Base-by-base conservation (phyloP, 2,797 vertebrate genomes). In the Scyliorhinus canicula region DNA sequence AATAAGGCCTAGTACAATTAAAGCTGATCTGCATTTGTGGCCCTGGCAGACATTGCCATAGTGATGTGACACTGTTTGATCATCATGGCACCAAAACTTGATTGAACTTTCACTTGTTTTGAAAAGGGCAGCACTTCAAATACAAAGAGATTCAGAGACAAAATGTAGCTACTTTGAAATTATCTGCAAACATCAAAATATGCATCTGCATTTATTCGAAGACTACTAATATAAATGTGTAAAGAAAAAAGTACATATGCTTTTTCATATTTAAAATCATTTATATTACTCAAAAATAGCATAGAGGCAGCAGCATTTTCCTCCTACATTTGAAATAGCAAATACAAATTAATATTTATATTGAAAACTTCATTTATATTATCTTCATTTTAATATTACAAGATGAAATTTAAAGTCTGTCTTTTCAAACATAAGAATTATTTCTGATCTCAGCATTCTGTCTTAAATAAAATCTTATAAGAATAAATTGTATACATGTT, bases 1-100 rank as follows among this genome's bases (percentile, higher is more conserved):
- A 99, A 98, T 98, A 98, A 99, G 98, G 98, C 98, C 97, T 98
- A 97, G 98, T 98, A 98, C 99, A 99, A 99, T 99, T 99, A 99
- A 98, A 98, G 98, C 98, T 98, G 98, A 98, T 99, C 99, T 98
- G 98, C 98, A 98, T 98, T 98, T 98, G 98, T 98, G 98, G 98
- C 98, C 98, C 98, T 98, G 98, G 98, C 98, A 98, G 98, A 98
- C 97, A 97, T 98, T 98, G 98, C 98, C 98, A 98, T 98, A 98
- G 98, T 97, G 98, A 99, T 98, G 98, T 97, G 98, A 98, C 98
- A 98, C 97, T 98, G 97, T 98, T 98, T 98, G 98, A 98, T 99
- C 98, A 98, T 98, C 96, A 98, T 97, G 97, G 98, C 98, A 97
- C 97, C 96, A 97, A 98, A 98, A 98, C 98, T 97, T 97, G 97